These are phyloP conservation scores for Scotopteryx bipunctaria DNA, from an alignment of 2,888 invertebrate species.

Conservation along the genomic window DNA sequence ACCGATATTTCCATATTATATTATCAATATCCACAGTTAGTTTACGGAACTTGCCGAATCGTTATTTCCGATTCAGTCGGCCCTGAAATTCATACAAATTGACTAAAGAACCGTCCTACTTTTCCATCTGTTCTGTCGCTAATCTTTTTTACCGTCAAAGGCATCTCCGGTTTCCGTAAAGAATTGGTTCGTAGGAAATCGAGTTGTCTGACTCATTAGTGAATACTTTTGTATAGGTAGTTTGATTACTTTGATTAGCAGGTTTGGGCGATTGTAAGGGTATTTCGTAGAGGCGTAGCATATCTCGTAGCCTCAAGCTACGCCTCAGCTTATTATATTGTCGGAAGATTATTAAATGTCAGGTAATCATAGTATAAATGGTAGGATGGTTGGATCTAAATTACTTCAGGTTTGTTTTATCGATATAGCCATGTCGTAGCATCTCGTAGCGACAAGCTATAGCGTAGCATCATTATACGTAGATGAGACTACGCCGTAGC, in stretches of 20 bases:
- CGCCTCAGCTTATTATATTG: no score
- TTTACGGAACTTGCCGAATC: neutral
- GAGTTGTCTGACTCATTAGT: constrained; percentile 18
- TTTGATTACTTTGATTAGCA: constrained; percentile 5
- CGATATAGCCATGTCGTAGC: neutral
- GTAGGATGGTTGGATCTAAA: no score
- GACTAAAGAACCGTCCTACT: constrained; percentile 20
- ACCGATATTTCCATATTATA: neutral
- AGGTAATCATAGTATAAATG: no score
- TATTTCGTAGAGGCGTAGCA: neutral
- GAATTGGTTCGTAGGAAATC: constrained; percentile 21
- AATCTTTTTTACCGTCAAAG: constrained; percentile 35
- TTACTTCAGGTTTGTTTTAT: no score
- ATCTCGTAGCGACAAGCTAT: neutral
- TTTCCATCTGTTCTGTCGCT: constrained; percentile 22
- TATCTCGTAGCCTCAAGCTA: constrained; percentile 1
- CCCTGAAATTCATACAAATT: constrained; percentile 19
- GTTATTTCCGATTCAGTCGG: constrained; percentile 7
- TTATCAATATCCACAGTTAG: neutral
- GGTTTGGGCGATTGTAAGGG: constrained; percentile 4
- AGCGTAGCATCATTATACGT: neutral
- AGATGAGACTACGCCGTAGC: neutral
- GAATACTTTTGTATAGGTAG: neutral
- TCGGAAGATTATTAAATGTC: no score
- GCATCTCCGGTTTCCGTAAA: constrained; percentile 21